These are phyloP conservation scores for Bombus impatiens DNA, from an alignment of 1,140 invertebrate species.

Conservation along the genomic window DNA sequence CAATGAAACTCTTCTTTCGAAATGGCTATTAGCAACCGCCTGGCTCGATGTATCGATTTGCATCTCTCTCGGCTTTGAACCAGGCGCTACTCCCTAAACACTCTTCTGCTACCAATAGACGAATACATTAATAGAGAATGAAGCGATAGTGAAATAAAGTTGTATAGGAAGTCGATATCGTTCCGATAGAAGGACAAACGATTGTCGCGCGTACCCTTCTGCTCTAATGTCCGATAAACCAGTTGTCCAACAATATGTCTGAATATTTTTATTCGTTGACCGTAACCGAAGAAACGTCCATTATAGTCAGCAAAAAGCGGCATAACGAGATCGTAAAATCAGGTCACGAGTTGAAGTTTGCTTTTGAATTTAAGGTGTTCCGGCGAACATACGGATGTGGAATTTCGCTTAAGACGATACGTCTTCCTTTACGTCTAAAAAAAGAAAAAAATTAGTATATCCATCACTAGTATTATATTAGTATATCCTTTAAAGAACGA, in stretches of 20 bases:
- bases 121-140: constrained; percentile 67
- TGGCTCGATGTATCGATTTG: constrained; percentile 61
- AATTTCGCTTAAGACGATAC: no score
- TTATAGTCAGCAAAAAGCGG: background rate
- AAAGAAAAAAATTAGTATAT: background rate
- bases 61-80: constrained; percentile 59
- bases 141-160: constrained; percentile 56
- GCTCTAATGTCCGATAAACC: background rate
- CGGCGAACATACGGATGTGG: no score
- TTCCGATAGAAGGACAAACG: constrained; percentile 23
- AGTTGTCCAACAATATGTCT: background rate
- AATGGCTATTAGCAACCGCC: constrained; percentile 57
- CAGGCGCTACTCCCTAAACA: constrained; percentile 52
- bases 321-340: background rate
- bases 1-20: constrained; percentile 57
- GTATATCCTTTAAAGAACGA: background rate
- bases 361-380: no score
- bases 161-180: constrained; percentile 58
- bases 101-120: constrained; percentile 45
- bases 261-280: background rate
- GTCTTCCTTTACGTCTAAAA: no score
- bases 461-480: no score
- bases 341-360: no score
- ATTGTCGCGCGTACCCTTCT: background rate
- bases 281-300: background rate